A percentile compares a stretch with the other conserved stretches of the same genome.
Conservation (phyloP, 2,113 vertebrate genomes). For the Bubo blakistoni region DNA sequence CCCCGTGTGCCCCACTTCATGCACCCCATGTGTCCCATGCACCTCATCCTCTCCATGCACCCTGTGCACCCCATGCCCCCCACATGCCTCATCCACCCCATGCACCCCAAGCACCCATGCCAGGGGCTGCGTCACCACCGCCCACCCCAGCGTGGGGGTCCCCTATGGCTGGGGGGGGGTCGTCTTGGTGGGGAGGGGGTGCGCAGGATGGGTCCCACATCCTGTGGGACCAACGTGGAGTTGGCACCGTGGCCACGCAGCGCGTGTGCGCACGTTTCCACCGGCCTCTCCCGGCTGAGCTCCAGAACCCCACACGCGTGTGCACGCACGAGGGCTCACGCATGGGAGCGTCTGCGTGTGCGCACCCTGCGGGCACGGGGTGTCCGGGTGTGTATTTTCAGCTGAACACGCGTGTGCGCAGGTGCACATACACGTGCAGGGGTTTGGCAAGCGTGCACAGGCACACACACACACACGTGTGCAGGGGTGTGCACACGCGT, state of each 20-base stretch:
- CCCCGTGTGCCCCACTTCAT: too few relatives aligned
- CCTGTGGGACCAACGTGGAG: too few relatives aligned
- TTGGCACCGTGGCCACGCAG: not conserved
- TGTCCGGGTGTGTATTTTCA: not conserved
- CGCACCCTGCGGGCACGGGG: accelerated
- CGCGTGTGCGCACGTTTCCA: accelerated
- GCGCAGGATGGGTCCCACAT: too few relatives aligned
- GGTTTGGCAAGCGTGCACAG: not conserved
- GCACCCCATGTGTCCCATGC: too few relatives aligned
- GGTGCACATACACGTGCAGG: accelerated
- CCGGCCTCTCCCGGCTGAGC: not conserved
- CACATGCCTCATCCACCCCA: accelerated
- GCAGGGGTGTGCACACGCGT: accelerated
- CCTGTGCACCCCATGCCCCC: too few relatives aligned
- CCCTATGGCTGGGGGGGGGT: too few relatives aligned
- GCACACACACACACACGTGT: too few relatives aligned
- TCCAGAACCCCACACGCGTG: not conserved
- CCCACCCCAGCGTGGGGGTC: too few relatives aligned
- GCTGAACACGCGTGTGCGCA: accelerated
- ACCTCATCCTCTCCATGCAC: too few relatives aligned
- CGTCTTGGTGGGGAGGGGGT: too few relatives aligned
- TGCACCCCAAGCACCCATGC: too few relatives aligned
- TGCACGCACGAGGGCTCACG: accelerated
- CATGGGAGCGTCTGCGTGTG: accelerated
- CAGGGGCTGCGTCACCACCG: too few relatives aligned